Base-by-base conservation (phyloP, 2,888 invertebrate species). In the Acanthosoma haemorrhoidale region DNA sequence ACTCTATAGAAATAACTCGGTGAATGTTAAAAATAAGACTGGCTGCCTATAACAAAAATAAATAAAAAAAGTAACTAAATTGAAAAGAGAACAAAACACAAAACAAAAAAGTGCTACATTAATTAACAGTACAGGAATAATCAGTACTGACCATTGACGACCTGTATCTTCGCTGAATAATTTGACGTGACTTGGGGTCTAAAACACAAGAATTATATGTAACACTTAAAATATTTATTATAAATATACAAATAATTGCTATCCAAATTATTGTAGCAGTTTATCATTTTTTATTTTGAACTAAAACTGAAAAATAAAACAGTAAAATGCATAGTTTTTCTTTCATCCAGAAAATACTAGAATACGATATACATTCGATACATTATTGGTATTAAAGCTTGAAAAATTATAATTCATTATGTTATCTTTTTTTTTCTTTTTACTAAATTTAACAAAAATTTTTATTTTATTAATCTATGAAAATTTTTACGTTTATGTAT, bases 131-230 rank as follows among this genome's bases (percentile, higher is more conserved):
- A 43, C 21, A 29, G 43, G 25, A 43, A 43, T 25, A 43, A 9
- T 18, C 6, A 41, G 71, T 67, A 85, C 93, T 90, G 85, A 94
- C 98, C 98, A 98, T 96, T 77, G 92, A 90, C 68, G 98, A 98
- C 83, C 94, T 95, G 84, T 96, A 99, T 84, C 92, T 94, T 80
- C 98, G 87, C 82, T 96, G 96, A 79, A 94, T 91, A 77, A 98
- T 89, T 84, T 97, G 94, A 79, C 96, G 87, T 76, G 94, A 96
- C 85, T 97, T 96, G 75, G 96, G 95, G 89, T 98, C 98, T 98
- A 85, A 71, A 90, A 51, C 25, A 51, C 51, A 51, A 25, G 29
- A 4, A 51, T 6, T 25, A 51, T 13, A 51, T 51, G 25, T n/a
- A 51, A 51, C 29, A n/a, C n/a, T 51, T n/a, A 25, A 51, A 25